These are phyloP conservation scores for human (Homo sapiens) DNA, from an alignment of 2,113 vertebrate species.

Conservation along the genomic window GRCh38 chr16:1192001-1192500, in stretches of 20 bases:
- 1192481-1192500: not conserved
- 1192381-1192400: not conserved
- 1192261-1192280: not conserved
- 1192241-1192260: not conserved
- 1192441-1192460: too few relatives aligned
- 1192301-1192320: not conserved
- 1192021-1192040: too few relatives aligned
- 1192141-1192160: not conserved
- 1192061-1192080: not conserved
- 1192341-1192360: not conserved
- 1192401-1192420: accelerated
- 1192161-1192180: not conserved
- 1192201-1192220: not conserved
- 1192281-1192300: not conserved
- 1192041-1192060: not conserved
- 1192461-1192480: too few relatives aligned
- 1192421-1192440: not conserved
- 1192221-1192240: not conserved
- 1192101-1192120: not conserved
- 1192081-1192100: not conserved
- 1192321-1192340: not conserved
- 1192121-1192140: not conserved
- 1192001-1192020: not conserved
- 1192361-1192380: not conserved
- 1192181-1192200: not conserved